phyloP scores from a whole-genome alignment of 2,113 vertebrate genomes.

The Zosterops japonicus region DNA sequence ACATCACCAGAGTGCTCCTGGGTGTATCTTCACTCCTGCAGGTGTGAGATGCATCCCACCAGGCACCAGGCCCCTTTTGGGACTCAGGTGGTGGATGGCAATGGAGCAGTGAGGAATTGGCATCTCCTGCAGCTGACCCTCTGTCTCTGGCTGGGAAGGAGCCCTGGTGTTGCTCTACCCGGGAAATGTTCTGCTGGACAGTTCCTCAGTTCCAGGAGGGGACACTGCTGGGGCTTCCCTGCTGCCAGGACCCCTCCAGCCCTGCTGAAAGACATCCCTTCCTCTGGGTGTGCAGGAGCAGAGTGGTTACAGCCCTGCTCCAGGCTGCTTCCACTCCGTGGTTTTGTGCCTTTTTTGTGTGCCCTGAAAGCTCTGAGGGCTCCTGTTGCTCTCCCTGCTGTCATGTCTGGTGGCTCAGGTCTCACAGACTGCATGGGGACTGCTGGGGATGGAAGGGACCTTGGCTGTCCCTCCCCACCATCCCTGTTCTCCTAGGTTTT shows the following conservation, averaged over 20 bases:
- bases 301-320: background rate
- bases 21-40: background rate
- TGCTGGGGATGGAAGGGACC: background rate
- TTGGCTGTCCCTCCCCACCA: background rate
- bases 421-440: background rate
- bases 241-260: fast-evolving
- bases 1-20: too few species aligned
- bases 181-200: slow-evolving; percentile 16
- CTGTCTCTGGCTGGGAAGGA: background rate
- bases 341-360: background rate
- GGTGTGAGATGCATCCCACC: background rate
- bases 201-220: background rate
- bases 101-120: background rate
- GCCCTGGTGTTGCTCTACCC: background rate
- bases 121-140: background rate
- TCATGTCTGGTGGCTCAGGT: background rate
- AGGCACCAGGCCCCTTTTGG: background rate
- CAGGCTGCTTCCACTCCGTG: background rate
- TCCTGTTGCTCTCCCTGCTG: background rate
- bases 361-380: background rate
- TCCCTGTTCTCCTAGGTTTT: background rate
- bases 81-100: background rate
- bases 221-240: background rate
- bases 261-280: background rate
- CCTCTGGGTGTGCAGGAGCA: background rate